Base-by-base conservation (phyloP, 2,797 vertebrate species). In the Chanos chanos region DNA sequence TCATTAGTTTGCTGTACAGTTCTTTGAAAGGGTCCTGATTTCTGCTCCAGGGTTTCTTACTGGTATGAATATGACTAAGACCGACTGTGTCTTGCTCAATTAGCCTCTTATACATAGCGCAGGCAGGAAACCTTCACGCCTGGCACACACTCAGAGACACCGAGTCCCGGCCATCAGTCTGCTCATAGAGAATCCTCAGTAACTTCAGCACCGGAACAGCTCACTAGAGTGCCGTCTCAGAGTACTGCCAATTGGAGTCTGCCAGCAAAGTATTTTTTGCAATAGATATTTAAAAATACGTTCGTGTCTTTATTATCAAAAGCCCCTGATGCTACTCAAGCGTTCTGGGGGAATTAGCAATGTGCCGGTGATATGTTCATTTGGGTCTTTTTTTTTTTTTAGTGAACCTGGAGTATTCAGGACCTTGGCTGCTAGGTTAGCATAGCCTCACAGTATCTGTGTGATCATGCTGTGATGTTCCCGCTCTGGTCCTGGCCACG, bases 401-500 rank as follows among this genome's bases (percentile, higher is more conserved):
- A n/a, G n/a, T n/a, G n/a, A n/a, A n/a, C n/a, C n/a, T n/a, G n/a
- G n/a, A n/a, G n/a, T n/a, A n/a, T n/a, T n/a, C 27, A 28, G 27
- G 4, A 28, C n/a, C n/a, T n/a, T n/a, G n/a, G n/a, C n/a, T n/a
- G n/a, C 45, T 64, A 67, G 66, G 69, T 79, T 12, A 58, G 60
- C 53, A 8, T 22, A 62, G 53, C 72, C 66, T 61, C 27, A 56
- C 9, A 40, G 55, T 60, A 36, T 61, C 71, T 52, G n/a, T n/a
- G n/a, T n/a, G n/a, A n/a, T 71, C 79, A 67, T 64, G 36, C 50
- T 61, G 69, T 70, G 65, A 70, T 74, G 70, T 62, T 61, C 67
- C 66, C 2, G 5, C 73, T 24, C 44, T 70, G 36, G 45, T 61
- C 47, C 61, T 54, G 25, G 39, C 63, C 12, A 68, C 64, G 58